A percentile compares a stretch with the other conserved stretches of the same genome.
Evolutionary conservation across 2,888 invertebrate species (phyloP).

Genomic region (Lathronympha strigana): DNA sequence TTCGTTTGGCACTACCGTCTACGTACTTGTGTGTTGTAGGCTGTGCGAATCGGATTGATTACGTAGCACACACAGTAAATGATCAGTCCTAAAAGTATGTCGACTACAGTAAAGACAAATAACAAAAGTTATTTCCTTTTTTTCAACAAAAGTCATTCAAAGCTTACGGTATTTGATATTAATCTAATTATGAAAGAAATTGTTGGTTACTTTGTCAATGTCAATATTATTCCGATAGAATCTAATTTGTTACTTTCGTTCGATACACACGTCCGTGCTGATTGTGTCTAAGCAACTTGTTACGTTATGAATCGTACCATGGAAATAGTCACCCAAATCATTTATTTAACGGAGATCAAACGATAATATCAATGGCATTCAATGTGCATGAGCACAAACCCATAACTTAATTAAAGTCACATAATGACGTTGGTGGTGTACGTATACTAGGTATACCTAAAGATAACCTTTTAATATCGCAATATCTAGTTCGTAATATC

Average conservation of each 20-base stretch:
- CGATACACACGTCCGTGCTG: constrained; percentile 47
- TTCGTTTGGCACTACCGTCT: background rate
- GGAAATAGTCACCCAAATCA: constrained; percentile 24
- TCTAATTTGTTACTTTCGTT: constrained; percentile 53
- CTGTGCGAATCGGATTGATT: too few species aligned
- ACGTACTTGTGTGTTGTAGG: background rate
- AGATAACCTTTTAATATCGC: constrained; percentile 10
- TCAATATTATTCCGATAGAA: constrained; percentile 54
- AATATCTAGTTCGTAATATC: constrained; percentile 12
- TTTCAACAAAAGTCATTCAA: too few species aligned
- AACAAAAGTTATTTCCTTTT: too few species aligned
- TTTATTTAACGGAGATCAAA: constrained; percentile 28
- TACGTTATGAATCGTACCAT: constrained; percentile 7
- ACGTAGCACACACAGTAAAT: background rate
- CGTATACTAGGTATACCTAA: background rate
- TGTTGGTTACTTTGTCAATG: constrained; percentile 59
- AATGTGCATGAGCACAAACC: background rate
- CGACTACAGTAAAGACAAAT: too few species aligned
- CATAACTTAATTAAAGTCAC: constrained; percentile 24
- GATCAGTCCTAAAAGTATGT: constrained; percentile 4
- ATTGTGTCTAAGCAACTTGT: constrained; percentile 1
- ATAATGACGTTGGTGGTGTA: constrained; percentile 17
- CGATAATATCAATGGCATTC: constrained; percentile 24
- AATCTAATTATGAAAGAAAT: constrained; percentile 48
- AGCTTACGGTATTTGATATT: too few species aligned